Percentiles rank a stretch among this genome's conserved stretches.
phyloP scores from a whole-genome alignment of 2,113 vertebrate genomes.

The Hydrolagus affinis region DNA sequence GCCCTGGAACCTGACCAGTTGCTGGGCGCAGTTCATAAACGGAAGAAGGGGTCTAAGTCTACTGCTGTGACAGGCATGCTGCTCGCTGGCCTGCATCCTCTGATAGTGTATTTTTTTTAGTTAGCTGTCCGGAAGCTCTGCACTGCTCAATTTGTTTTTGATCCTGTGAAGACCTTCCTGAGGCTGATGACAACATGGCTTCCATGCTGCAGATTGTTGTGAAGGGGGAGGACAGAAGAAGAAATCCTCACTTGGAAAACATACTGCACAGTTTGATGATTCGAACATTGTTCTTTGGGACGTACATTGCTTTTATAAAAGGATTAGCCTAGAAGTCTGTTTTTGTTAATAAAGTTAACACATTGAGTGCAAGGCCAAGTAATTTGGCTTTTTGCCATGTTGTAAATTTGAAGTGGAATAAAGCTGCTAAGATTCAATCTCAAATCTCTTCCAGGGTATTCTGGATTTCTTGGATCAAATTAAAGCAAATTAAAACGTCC shows the following conservation, averaged over 20 bases:
- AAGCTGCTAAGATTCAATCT: slow-evolving; percentile 24
- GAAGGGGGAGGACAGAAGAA: slow-evolving; percentile 39
- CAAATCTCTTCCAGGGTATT: slow-evolving; percentile 23
- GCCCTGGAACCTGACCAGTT: slow-evolving; percentile 60
- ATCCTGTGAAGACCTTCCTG: slow-evolving; percentile 65
- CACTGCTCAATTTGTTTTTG: slow-evolving; percentile 63
- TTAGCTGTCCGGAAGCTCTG: slow-evolving; percentile 69
- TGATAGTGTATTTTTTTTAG: slow-evolving; percentile 74
- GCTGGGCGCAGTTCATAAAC: slow-evolving; percentile 57
- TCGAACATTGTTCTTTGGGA: background rate
- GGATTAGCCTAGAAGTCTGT: slow-evolving; percentile 1
- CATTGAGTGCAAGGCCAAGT: slow-evolving; percentile 14
- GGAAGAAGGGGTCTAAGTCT: slow-evolving; percentile 69
- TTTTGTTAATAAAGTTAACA: slow-evolving; percentile 31
- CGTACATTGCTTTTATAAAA: background rate
- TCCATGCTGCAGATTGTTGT: slow-evolving; percentile 42
- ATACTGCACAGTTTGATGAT: slow-evolving; percentile 6
- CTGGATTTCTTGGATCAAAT: slow-evolving; percentile 7
- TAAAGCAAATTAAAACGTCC: background rate
- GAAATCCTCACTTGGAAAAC: slow-evolving; percentile 37
- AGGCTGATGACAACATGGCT: slow-evolving; percentile 60
- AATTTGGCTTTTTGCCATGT: background rate
- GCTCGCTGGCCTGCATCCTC: slow-evolving; percentile 63
- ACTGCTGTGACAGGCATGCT: slow-evolving; percentile 59
- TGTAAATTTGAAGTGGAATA: slow-evolving; percentile 15